phyloP scores from a whole-genome alignment of 2,797 vertebrate species.

The Schizopygopsis malacanthus region DNA sequence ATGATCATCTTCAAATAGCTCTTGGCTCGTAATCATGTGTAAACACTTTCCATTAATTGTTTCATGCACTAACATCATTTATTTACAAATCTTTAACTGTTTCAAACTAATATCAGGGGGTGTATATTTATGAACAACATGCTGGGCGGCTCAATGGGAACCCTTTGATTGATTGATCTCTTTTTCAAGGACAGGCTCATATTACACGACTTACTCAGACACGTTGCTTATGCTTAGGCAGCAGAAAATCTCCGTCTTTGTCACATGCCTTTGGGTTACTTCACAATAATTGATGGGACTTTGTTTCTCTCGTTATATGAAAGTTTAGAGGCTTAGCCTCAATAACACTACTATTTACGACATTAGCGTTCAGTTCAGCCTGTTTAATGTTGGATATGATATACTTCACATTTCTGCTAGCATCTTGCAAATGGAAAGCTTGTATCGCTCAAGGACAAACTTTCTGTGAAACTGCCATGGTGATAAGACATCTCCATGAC shows the following conservation, averaged over 20 bases:
- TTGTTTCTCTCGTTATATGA: background rate
- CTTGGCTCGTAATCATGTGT: conserved; percentile 16
- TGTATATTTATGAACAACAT: conserved; percentile 2
- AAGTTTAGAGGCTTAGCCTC: background rate
- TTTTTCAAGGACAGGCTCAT: conserved; percentile 25
- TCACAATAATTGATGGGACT: background rate
- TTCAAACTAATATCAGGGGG: conserved; percentile 22
- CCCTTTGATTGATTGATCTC: conserved; percentile 11
- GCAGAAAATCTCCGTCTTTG: background rate
- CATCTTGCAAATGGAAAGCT: conserved; percentile 32
- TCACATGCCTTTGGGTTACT: conserved; percentile 2
- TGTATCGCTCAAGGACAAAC: conserved; percentile 50
- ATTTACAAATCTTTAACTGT: conserved; percentile 34
- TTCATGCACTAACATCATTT: conserved; percentile 7
- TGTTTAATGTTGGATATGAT: background rate
- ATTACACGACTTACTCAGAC: background rate
- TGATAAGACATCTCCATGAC: conserved; percentile 52
- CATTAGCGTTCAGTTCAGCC: background rate
- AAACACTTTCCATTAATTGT: background rate
- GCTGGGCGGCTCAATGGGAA: background rate
- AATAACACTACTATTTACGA: background rate
- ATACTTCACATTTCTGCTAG: background rate
- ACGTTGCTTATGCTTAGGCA: background rate
- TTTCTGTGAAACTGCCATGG: conserved; percentile 43
- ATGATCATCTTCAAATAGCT: background rate